Base-by-base conservation (phyloP, 2,888 invertebrate genomes). In the Hypercompe scribonia region DNA sequence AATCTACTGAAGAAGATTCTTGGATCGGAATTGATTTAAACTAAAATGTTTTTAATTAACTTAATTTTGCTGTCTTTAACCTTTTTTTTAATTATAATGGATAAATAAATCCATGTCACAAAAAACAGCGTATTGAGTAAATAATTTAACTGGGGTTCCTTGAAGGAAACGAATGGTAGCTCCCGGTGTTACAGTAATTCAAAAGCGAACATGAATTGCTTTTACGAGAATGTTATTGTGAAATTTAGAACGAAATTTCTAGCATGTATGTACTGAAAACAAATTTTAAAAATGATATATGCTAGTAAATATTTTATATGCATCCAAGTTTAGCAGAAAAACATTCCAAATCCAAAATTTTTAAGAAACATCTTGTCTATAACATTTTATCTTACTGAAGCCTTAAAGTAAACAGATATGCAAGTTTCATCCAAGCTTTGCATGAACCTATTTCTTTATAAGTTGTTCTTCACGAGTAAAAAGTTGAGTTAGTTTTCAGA, bases 381-480 rank as follows among this genome's bases (percentile, higher is more conserved):
- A 54, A 50, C 18, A 50, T 70, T 50, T 7, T 64, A 10, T 18
- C 50, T 33, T 31, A 5, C 34, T 50, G 36, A 54, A 34, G 36
- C 31, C 36, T 71, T 28, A 65, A 34, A 39, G 54, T 28, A 71
- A 54, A 36, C 65, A 65, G 65, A 39, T 65, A 65, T 68, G 50
- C 36, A 68, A 64, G 68, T 68, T 72, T 72, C 67, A 73, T 73
- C 39, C 68, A n/a, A 42, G 54, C 68, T 69, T 68, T 50, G 63
- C 72, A 50, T 72, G 68, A 68, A 72, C 63, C 63, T 67, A 34
- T 63, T 72, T 72, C 61, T 72, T 67, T 28, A 61, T n/a, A 71
- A 67, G 42, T 71, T 77, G 36, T 70, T 70, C 68, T 75, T 74
- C 66, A 73, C 46, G n/a, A 66, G 39, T 36, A 13, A 28, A 33